Percentiles rank a stretch among this genome's conserved stretches.
Evolutionary conservation across 2,113 vertebrate species (phyloP).

Genomic region (Tachysurus vachellii): DNA sequence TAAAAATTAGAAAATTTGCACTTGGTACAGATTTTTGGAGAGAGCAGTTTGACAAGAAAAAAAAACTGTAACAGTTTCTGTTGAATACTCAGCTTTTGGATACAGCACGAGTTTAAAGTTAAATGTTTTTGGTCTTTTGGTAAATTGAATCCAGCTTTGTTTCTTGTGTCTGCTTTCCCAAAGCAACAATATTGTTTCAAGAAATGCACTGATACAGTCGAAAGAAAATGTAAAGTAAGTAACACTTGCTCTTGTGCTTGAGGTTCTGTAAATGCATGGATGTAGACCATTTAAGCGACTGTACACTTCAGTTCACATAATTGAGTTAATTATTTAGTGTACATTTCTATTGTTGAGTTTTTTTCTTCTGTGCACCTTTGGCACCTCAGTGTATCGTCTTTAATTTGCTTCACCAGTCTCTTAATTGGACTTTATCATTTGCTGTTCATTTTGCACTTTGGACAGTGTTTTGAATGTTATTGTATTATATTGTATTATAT

Average conservation of each 20-base stretch:
- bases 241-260: conserved; percentile 44
- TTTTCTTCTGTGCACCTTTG: neutral
- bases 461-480: conserved; percentile 45
- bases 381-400: neutral
- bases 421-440: neutral
- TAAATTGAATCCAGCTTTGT: conserved; percentile 57
- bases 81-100: neutral
- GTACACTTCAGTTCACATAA: neutral
- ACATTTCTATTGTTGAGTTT: neutral
- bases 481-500: conserved; percentile 1
- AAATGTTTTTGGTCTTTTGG: conserved; percentile 37
- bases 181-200: conserved; percentile 80
- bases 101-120: neutral
- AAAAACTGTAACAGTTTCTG: conserved; percentile 54
- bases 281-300: neutral
- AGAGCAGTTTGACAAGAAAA: conserved; percentile 16
- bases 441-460: conserved; percentile 52
- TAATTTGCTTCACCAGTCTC: conserved; percentile 3
- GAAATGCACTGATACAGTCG: conserved; percentile 76
- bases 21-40: conserved; percentile 56
- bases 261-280: conserved; percentile 42
- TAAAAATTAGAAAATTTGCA: conserved; percentile 28
- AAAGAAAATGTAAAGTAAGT: conserved; percentile 80
- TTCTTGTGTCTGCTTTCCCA: conserved; percentile 71
- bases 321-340: neutral